These are phyloP conservation scores for Trichacis sp. DNA, from an alignment of 2,888 invertebrate genomes.

Conservation along the genomic window DNA sequence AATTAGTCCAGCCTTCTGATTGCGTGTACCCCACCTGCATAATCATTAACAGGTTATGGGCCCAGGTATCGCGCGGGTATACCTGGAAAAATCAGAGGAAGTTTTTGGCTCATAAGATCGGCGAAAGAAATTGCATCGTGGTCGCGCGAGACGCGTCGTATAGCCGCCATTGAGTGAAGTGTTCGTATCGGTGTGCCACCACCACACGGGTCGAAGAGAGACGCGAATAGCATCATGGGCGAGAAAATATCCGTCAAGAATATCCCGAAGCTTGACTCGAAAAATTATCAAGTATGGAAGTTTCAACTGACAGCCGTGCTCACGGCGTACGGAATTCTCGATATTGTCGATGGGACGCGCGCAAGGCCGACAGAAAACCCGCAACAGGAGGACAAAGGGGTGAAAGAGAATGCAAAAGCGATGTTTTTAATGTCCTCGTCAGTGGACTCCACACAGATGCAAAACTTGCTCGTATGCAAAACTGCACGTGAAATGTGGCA, in stretches of 20 bases:
- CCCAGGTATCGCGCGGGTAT: slow-evolving; percentile 4
- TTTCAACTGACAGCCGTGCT: slow-evolving; percentile 28
- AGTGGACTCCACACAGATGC: slow-evolving; percentile 31
- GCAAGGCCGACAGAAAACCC: not conserved
- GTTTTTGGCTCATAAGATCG: too few relatives aligned
- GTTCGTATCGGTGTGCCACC: too few relatives aligned
- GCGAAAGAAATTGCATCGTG: too few relatives aligned
- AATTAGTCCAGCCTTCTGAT: too few relatives aligned
- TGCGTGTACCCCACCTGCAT: too few relatives aligned
- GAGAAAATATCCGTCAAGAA: slow-evolving; percentile 7
- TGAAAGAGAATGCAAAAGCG: slow-evolving; percentile 37
- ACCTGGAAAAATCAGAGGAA: not conserved
- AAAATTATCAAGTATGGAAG: slow-evolving; percentile 34
- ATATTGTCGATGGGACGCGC: slow-evolving; percentile 26
- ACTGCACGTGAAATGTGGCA: slow-evolving; percentile 38
- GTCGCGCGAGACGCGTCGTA: too few relatives aligned
- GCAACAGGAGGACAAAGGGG: slow-evolving; percentile 22
- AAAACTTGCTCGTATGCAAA: slow-evolving; percentile 30
- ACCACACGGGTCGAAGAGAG: too few relatives aligned
- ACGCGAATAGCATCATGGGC: slow-evolving; percentile 2
- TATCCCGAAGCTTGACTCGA: slow-evolving; percentile 28
- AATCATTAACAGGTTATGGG: slow-evolving; percentile 32
- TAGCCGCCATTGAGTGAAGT: too few relatives aligned
- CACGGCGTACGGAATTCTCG: slow-evolving; percentile 24
- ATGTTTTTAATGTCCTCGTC: slow-evolving; percentile 37